These are phyloP conservation scores for Rhynchonycteris naso DNA, from an alignment of 2,797 vertebrate genomes.

Conservation along the genomic window DNA sequence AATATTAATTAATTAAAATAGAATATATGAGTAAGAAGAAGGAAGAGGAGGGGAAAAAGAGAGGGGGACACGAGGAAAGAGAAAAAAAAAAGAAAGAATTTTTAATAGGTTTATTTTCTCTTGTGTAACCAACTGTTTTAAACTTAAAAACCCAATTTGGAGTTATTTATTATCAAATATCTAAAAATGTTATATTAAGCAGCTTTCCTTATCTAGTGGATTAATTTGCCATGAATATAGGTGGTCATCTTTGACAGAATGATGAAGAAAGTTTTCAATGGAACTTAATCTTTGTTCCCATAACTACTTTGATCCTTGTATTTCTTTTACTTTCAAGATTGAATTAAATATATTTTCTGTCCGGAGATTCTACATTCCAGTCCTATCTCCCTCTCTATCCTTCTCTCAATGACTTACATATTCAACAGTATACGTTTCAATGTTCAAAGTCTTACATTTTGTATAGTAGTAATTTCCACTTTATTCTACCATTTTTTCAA, in stretches of 20 bases:
- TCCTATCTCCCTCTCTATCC: not conserved
- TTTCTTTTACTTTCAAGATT: not conserved
- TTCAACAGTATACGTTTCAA: not conserved
- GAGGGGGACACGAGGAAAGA: no score
- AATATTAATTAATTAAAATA: not conserved
- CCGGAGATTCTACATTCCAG: not conserved
- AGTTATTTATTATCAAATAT: not conserved
- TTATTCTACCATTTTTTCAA: not conserved
- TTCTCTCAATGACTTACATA: not conserved
- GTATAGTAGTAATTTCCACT: not conserved
- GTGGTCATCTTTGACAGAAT: not conserved
- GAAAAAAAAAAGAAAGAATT: not conserved
- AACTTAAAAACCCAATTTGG: not conserved
- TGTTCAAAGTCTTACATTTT: not conserved
- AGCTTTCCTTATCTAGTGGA: not conserved
- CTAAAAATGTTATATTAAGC: not conserved
- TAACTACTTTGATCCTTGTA: not conserved
- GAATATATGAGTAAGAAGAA: not conserved
- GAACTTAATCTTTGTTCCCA: not conserved
- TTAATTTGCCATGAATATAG: not conserved
- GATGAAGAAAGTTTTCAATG: not conserved
- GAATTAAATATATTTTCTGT: not conserved
- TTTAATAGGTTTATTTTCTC: not conserved
- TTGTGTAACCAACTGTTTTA: not conserved
- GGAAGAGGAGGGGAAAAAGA: not conserved